Base-by-base conservation (phyloP, 2,113 vertebrate genomes). In the Sander vitreus region DNA sequence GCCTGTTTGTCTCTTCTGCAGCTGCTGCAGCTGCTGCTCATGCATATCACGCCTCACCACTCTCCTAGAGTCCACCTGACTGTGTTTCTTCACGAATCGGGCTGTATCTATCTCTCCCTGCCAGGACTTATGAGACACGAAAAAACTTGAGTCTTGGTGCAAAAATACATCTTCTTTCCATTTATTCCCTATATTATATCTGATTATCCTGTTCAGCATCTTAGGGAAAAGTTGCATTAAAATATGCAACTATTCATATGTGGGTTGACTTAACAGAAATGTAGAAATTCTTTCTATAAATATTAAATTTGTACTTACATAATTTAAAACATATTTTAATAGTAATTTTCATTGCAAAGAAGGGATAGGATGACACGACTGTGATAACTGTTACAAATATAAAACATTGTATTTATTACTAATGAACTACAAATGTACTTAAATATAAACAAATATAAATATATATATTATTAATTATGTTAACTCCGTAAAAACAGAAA, bases 161-260 rank as follows among this genome's bases (percentile, higher is more conserved):
- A 62, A 57, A 69, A 63, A 54, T 33, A n/a, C 48, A 53, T 66
- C 3, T 27, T 54, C 12, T 50, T 47, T 57, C 6, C 25, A 68
- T 58, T 58, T 21, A 19, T 19, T 80, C 11, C 39, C 71, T n/a
- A 7, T 15, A 48, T 14, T 15, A 48, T 14, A 64, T 51, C 16
- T 5, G 0, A 39, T 58, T 27, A 43, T 63, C 11, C 25, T 69
- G 13, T n/a, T 60, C 16, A 10, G 39, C 39, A 39, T 39, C 39
- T 10, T 10, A 39, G 39, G 39, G 9, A 39, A 39, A 39, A 39
- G 30, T 33, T 33, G 30, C 30, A 33, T 43, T 2, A 10, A 14
- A 65, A 30, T 60, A 36, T 59, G 12, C 58, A 14, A 36, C 43
- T 77, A 36, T 58, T 68, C 43, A 58, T 23, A 66, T 57, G 36